These are phyloP conservation scores for Rhingia campestris DNA, from an alignment of 2,888 invertebrate genomes.

Conservation along the genomic window DNA sequence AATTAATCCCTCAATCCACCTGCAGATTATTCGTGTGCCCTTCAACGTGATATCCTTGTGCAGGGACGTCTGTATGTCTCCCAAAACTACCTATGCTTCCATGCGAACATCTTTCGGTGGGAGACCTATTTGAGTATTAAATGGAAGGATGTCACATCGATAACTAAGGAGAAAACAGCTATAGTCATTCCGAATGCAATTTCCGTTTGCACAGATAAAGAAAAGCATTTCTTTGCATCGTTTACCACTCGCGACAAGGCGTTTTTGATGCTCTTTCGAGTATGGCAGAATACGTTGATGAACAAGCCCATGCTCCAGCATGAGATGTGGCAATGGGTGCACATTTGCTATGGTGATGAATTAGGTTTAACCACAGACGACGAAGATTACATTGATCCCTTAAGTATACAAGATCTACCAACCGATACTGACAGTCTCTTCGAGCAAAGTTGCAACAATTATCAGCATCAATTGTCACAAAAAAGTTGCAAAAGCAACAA, in stretches of 20 bases:
- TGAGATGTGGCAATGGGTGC: slow-evolving; percentile 96
- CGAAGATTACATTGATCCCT: slow-evolving; percentile 90
- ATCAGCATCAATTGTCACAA: slow-evolving; percentile 32
- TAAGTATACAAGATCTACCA: slow-evolving; percentile 56
- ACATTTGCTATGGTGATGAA: slow-evolving; percentile 96
- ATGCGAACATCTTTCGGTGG: slow-evolving; percentile 99
- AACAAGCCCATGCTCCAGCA: slow-evolving; percentile 92
- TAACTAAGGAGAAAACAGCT: slow-evolving; percentile 97
- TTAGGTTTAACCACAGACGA: slow-evolving; percentile 96
- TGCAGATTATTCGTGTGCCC: slow-evolving; percentile 97
- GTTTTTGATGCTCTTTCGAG: slow-evolving; percentile 96
- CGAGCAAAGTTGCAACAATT: slow-evolving; percentile 40
- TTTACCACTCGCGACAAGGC: slow-evolving; percentile 97
- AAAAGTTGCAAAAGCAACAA: slow-evolving; percentile 23
- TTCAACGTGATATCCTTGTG: slow-evolving; percentile 97
- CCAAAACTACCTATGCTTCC: slow-evolving; percentile 97
- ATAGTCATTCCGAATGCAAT: slow-evolving; percentile 98
- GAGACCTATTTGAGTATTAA: slow-evolving; percentile 93
- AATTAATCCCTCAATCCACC: neutral
- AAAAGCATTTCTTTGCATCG: slow-evolving; percentile 96
- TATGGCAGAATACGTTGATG: slow-evolving; percentile 98
- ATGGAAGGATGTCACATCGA: slow-evolving; percentile 95
- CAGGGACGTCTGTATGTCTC: slow-evolving; percentile 98
- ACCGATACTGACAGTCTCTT: slow-evolving; percentile 42
- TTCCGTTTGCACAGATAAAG: slow-evolving; percentile 90